A percentile compares a stretch with the other conserved stretches of the same genome.
Evolutionary conservation across 30 jellyfish, hydroid and myxozoan genomes (phyloP).

Genomic region (Clytia hemisphaerica): DNA sequence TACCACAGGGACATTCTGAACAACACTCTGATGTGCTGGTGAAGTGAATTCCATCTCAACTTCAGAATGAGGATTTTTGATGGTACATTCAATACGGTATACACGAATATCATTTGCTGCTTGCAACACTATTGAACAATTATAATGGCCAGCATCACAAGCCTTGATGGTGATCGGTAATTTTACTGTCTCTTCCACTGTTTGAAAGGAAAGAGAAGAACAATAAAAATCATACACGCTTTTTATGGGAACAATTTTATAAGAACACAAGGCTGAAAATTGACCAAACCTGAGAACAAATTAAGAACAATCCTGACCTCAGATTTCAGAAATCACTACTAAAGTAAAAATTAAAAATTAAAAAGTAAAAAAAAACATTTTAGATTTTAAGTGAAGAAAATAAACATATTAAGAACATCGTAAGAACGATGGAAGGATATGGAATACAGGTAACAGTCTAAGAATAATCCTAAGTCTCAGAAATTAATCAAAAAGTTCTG

Average conservation of each 20-base stretch:
- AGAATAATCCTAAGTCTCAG: too few relatives aligned
- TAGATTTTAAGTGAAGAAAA: neutral
- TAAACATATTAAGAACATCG: neutral
- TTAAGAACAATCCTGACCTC: too few relatives aligned
- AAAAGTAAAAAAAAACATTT: neutral
- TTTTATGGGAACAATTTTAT: too few relatives aligned
- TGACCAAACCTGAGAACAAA: too few relatives aligned
- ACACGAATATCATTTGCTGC: constrained; percentile 81
- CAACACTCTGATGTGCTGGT: constrained; percentile 78
- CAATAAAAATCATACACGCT: too few relatives aligned
- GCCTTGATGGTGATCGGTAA: constrained; percentile 68
- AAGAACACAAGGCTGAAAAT: too few relatives aligned
- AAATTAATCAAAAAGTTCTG: too few relatives aligned
- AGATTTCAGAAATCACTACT: too few relatives aligned
- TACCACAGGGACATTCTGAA: constrained; percentile 82
- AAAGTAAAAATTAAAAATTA: too few relatives aligned
- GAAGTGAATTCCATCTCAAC: constrained; percentile 68
- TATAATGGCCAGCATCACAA: constrained; percentile 87
- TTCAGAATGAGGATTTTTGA: constrained; percentile 54
- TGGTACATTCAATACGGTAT: constrained; percentile 62
- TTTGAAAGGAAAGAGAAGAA: too few relatives aligned
- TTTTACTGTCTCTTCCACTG: constrained; percentile 42
- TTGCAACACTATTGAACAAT: constrained; percentile 52
- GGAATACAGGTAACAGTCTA: neutral
- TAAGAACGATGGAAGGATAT: neutral